These are phyloP conservation scores for Poeciliopsis turneri DNA, from an alignment of 2,797 vertebrate species.

Conservation along the genomic window DNA sequence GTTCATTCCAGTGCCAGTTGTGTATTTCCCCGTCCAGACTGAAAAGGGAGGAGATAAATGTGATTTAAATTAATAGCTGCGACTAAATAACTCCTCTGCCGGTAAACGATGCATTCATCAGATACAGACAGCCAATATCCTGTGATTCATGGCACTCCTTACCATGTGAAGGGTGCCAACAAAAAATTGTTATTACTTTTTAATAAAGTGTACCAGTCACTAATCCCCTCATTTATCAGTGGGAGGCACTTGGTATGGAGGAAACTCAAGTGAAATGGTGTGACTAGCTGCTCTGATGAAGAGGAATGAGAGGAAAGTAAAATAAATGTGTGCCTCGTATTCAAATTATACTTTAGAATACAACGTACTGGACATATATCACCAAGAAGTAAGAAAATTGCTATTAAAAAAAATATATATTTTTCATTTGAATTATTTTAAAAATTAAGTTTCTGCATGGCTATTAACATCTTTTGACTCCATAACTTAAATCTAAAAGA, in stretches of 20 bases:
- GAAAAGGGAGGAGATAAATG: slow-evolving; percentile 91
- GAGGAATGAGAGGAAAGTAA: slow-evolving; percentile 73
- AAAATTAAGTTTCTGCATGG: too few species aligned
- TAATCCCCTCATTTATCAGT: slow-evolving; percentile 99
- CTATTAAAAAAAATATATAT: not conserved
- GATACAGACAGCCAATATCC: slow-evolving; percentile 98
- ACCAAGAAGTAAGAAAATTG: slow-evolving; percentile 4
- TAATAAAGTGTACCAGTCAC: slow-evolving; percentile 99
- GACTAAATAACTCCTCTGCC: slow-evolving; percentile 99
- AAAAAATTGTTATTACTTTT: slow-evolving; percentile 99
- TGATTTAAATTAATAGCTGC: slow-evolving; percentile 99
- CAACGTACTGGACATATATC: slow-evolving; percentile 9
- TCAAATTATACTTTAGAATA: slow-evolving; percentile 35
- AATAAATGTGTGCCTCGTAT: slow-evolving; percentile 45
- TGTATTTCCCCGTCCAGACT: slow-evolving; percentile 68
- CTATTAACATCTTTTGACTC: too few species aligned
- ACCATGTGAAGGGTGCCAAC: slow-evolving; percentile 98
- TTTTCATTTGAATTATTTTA: too few species aligned
- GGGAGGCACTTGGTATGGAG: slow-evolving; percentile 84
- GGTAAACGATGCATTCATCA: slow-evolving; percentile 99
- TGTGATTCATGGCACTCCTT: slow-evolving; percentile 99
- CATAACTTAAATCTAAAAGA: too few species aligned
- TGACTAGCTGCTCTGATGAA: slow-evolving; percentile 86
- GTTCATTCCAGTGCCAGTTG: slow-evolving; percentile 69
- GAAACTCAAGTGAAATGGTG: slow-evolving; percentile 76